Percentiles rank a stretch among this genome's conserved stretches.
These are phyloP conservation scores for Candoia aspera DNA, from an alignment of 2,113 vertebrate genomes.

Conservation along the genomic window DNA sequence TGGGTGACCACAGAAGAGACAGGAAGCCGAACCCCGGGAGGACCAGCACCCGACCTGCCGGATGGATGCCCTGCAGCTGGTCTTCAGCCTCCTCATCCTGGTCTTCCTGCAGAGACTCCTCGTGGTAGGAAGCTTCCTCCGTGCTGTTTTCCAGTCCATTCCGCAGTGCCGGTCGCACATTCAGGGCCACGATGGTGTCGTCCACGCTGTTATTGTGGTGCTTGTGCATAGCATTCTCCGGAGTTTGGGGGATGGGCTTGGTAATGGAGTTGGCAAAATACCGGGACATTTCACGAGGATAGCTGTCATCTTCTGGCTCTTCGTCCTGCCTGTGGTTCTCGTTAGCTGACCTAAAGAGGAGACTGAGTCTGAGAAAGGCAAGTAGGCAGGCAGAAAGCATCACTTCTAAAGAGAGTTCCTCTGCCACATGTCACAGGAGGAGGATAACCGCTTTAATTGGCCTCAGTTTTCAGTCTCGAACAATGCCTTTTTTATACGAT, in stretches of 20 bases:
- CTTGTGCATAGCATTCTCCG: slow-evolving; percentile 68
- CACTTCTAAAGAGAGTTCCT: neutral
- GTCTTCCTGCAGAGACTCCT: slow-evolving; percentile 90
- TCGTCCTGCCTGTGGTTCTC: slow-evolving; percentile 77
- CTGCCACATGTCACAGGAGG: neutral
- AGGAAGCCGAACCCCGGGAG: fast-evolving
- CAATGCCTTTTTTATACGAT: too few relatives aligned
- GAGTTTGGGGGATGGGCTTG: slow-evolving; percentile 84
- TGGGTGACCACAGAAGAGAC: neutral
- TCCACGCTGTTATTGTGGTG: slow-evolving; percentile 74
- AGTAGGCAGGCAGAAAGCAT: neutral
- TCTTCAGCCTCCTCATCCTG: slow-evolving; percentile 77
- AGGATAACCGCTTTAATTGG: neutral
- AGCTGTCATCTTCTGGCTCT: slow-evolving; percentile 62
- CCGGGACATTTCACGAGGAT: slow-evolving; percentile 81
- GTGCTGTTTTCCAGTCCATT: slow-evolving; percentile 88
- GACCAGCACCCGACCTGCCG: slow-evolving; percentile 76
- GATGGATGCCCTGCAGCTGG: slow-evolving; percentile 72
- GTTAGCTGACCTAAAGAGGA: slow-evolving; percentile 70
- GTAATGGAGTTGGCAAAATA: slow-evolving; percentile 90
- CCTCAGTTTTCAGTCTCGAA: neutral
- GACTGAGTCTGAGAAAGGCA: slow-evolving; percentile 25
- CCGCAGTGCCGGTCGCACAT: slow-evolving; percentile 76
- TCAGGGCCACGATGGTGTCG: slow-evolving; percentile 88
- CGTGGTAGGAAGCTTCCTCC: slow-evolving; percentile 86